Evolutionary conservation across 2,797 vertebrate genomes (phyloP), one percentile per base, ranked within the genome.

Genomic region (Artibeus jamaicensis): DNA sequence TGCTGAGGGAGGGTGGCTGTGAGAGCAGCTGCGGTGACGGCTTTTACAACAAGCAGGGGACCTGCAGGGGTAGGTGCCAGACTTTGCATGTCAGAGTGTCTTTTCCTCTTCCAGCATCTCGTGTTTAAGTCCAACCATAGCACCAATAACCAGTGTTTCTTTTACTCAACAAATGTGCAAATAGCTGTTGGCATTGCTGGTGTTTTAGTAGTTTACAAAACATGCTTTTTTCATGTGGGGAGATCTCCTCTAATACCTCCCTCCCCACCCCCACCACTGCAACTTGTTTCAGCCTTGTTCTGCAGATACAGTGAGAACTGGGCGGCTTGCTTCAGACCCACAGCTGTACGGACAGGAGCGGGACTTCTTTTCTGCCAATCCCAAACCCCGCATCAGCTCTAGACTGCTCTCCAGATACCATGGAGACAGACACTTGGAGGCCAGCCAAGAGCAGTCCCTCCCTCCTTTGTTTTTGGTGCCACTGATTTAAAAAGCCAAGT

Each of bases 1-100:
- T 99, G 97, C 98, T 99, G 16, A 98, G 98, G 95, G 98, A 96
- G 0, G 99, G 99, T 4, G 65, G 94, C 44, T 99, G 99, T 29
- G 98, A 99, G 26, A 82, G 87, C 2, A 98, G 98, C 96, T 99
- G 99, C 9, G 99, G 98, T 0, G 59, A 50, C 0, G 99, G 98
- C 0, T 99, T 98, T 98, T 99, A 99, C 97, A 92, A 96, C 42
- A 98, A 94, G 87, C 98, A 98, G 29, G 99, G 98, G 37, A 68
- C 91, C 97, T 99, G 99, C 97, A 92, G 97, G 0, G 99, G 99
- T 99, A 99, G 99, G 96, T 95, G 44, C 42, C 21, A 0, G 1
- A 18, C 48, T 46, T 78, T 48, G 19, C 4, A 29, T 44, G 5
- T 39, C 48, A 19, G 34, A n/a, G 15, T 12, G 2, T 1, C 32